Conservation (phyloP, 2,797 vertebrate genomes). For the Sebastes paucispinis region DNA sequence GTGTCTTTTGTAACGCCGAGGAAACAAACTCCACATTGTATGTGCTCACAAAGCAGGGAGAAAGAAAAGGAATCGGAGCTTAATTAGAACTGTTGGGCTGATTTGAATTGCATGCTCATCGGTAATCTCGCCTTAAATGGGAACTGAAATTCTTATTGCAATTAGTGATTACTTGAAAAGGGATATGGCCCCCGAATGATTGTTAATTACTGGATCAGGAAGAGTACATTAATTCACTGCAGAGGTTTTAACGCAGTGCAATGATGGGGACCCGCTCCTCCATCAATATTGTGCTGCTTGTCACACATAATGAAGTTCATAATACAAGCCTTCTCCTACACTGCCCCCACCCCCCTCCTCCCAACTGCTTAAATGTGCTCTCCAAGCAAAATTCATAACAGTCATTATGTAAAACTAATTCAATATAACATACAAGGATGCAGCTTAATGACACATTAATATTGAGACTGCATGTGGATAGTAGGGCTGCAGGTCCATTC, state of each 20-base stretch:
- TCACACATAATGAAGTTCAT: constrained; percentile 78
- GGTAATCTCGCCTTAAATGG: constrained; percentile 78
- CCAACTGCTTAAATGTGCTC: constrained; percentile 54
- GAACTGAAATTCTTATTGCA: constrained; percentile 82
- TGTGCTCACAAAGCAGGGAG: constrained; percentile 65
- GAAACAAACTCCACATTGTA: constrained; percentile 76
- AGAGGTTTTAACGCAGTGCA: constrained; percentile 72
- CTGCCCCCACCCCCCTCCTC: neutral
- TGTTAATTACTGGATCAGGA: constrained; percentile 82
- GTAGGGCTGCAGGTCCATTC: constrained; percentile 34
- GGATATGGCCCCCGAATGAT: constrained; percentile 77
- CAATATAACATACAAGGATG: constrained; percentile 64
- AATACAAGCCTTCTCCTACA: constrained; percentile 54
- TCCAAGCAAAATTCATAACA: constrained; percentile 62
- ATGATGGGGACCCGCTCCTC: constrained; percentile 65
- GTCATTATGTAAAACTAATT: constrained; percentile 75
- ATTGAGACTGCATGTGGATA: constrained; percentile 27
- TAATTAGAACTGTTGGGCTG: constrained; percentile 77
- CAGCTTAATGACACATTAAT: constrained; percentile 65
- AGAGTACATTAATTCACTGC: constrained; percentile 77
- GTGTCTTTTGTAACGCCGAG: constrained; percentile 63
- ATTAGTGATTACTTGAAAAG: constrained; percentile 81
- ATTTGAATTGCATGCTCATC: constrained; percentile 78
- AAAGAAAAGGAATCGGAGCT: constrained; percentile 63
- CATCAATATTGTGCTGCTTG: constrained; percentile 76